Base-by-base conservation (phyloP, 2,113 vertebrate species). In the Pterocles burchelli region DNA sequence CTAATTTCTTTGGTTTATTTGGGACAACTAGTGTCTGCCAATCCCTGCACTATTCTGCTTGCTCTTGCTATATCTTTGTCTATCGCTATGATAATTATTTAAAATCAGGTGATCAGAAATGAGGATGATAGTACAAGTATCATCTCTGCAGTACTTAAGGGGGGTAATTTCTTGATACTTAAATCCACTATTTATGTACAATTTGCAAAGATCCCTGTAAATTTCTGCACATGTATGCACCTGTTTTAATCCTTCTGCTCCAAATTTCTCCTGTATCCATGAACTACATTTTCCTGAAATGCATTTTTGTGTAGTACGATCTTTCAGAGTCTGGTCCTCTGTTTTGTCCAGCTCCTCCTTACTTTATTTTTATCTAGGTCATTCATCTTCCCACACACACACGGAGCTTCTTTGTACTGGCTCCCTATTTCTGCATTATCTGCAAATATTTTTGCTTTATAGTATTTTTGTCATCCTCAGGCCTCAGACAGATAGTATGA, bases 371-470 rank as follows among this genome's bases (percentile, higher is more conserved):
- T 95, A 87, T 93, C 68, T 90, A 89, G 90, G 72, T 89, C 76
- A 91, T 94, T 92, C 43, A 78, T 93, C 78, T 95, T 90, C 51
- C 61, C 78, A 68, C 75, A 62, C 43, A 68, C 28, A 66, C 13
- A 59, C 5, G 29, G 46, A 90, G 24, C 13, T 76, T 61, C 70
- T 95, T 84, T 93, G 51, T 86, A 65, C 45, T 71, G 67, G 58
- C n/a, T 94, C 34, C 65, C 79, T 68, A 24, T 74, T 95, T 94
- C 68, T 92, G 82, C 76, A 84, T 77, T 94, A 90, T 81, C 63
- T 85, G 85, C 84, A 92, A 95, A 87, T 87, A 54, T 89, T 94
- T 88, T 84, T 93, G 61, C 92, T 92, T 95, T 73, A 68, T 21
- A 85, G 41, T 67, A 71, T 91, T 90, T 94, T 95, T 68, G 17